Percentiles rank a stretch among this genome's conserved stretches.
phyloP scores from a whole-genome alignment of 2,113 vertebrate genomes.

The Festucalex cinctus region DNA sequence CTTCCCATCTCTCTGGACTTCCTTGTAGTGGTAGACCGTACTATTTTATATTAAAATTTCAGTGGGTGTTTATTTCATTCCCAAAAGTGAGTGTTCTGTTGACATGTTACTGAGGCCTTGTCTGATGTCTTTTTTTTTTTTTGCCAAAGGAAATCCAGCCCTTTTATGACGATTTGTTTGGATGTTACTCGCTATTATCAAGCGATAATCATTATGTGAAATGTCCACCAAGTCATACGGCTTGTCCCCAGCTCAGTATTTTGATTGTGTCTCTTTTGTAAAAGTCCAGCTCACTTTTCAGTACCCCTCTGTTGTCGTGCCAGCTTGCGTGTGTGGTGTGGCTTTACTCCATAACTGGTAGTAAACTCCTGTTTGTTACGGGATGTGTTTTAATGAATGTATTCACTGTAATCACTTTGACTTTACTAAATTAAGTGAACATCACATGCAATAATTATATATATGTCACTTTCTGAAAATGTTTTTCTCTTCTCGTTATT shows the following conservation, averaged over 20 bases:
- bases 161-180: background rate
- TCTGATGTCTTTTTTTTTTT: background rate
- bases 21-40: background rate
- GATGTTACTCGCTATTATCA: background rate
- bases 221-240: background rate
- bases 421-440: no score
- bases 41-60: slow-evolving; percentile 12
- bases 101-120: background rate
- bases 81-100: background rate
- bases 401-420: no score
- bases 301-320: background rate
- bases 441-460: no score
- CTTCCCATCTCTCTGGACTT: background rate
- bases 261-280: background rate
- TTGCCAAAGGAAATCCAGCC: background rate
- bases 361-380: no score
- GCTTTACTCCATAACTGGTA: no score
- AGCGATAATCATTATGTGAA: background rate
- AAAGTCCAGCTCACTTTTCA: background rate
- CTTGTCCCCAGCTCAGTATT: background rate
- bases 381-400: no score
- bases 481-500: background rate
- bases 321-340: background rate
- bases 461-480: background rate
- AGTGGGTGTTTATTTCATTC: background rate